phyloP scores from a whole-genome alignment of 92 coral and sea anemone genomes.

The Pocillopora meandrina region DNA sequence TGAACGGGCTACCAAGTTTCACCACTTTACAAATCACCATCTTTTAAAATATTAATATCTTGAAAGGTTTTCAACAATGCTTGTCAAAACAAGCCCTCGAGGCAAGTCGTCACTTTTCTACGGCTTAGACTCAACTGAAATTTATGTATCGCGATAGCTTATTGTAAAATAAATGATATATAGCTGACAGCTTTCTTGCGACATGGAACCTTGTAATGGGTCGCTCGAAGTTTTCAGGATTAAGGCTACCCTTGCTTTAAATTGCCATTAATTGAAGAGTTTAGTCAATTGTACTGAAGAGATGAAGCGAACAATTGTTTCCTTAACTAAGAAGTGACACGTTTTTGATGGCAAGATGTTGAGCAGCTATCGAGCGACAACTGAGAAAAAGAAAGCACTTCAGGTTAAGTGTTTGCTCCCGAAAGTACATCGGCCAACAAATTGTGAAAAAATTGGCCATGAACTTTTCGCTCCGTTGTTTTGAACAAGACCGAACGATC shows the following conservation, averaged over 20 bases:
- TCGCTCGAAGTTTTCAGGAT: not conserved
- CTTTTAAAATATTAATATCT: constrained; percentile 66
- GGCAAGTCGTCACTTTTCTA: constrained; percentile 35
- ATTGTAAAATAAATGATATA: constrained; percentile 16
- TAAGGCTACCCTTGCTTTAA: constrained; percentile 18
- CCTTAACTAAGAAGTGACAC: constrained; percentile 74
- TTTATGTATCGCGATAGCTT: constrained; percentile 25
- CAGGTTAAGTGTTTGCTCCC: not conserved
- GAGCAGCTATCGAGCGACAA: not conserved
- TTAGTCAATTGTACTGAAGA: constrained; percentile 53
- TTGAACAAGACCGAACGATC: constrained; percentile 55
- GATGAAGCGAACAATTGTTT: constrained; percentile 66
- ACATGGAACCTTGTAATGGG: not conserved
- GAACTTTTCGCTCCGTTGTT: not conserved
- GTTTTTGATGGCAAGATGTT: constrained; percentile 52
- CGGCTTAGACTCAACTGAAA: constrained; percentile 34
- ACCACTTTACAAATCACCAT: constrained; percentile 51
- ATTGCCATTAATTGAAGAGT: constrained; percentile 56
- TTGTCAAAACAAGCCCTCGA: constrained; percentile 67
- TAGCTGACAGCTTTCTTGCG: not conserved
- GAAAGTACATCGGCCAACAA: not conserved
- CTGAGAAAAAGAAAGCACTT: not conserved
- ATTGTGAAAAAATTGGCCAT: not conserved
- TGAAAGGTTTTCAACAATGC: constrained; percentile 61
- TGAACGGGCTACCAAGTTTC: constrained; percentile 33